Evolutionary conservation across 2,113 vertebrate genomes (phyloP).

Genomic region (Otis tarda): DNA sequence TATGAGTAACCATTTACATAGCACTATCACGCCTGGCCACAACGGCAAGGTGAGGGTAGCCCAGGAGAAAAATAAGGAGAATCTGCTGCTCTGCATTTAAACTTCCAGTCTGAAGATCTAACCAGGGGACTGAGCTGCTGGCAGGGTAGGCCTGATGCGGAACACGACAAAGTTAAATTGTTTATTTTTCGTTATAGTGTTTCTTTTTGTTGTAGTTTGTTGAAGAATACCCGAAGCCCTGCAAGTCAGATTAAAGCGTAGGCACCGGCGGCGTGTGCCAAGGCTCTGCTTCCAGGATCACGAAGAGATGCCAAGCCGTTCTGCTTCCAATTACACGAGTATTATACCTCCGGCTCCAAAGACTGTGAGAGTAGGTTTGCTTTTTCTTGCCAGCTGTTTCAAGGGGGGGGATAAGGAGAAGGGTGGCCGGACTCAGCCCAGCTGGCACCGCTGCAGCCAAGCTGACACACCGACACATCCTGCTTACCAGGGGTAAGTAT

Average conservation of each 20-base stretch:
- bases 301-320: not conserved
- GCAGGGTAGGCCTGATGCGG: not conserved
- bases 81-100: not conserved
- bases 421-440: rapidly evolving
- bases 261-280: not conserved
- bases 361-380: not conserved
- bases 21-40: not conserved
- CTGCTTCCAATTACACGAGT: not conserved
- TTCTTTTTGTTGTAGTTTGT: not conserved
- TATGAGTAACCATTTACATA: not conserved
- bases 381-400: not conserved
- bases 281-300: not conserved
- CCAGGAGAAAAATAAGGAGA: not conserved
- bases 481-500: not conserved
- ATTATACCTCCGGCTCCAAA: not conserved
- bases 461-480: rapidly evolving
- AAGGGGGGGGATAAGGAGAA: not conserved
- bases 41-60: not conserved
- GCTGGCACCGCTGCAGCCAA: not conserved
- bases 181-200: not conserved
- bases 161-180: not conserved
- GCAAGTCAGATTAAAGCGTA: not conserved
- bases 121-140: not conserved
- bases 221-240: not conserved
- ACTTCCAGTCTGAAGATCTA: not conserved